Base-by-base conservation (phyloP, 2,113 vertebrate genomes). In the Salvelinus fontinalis region DNA sequence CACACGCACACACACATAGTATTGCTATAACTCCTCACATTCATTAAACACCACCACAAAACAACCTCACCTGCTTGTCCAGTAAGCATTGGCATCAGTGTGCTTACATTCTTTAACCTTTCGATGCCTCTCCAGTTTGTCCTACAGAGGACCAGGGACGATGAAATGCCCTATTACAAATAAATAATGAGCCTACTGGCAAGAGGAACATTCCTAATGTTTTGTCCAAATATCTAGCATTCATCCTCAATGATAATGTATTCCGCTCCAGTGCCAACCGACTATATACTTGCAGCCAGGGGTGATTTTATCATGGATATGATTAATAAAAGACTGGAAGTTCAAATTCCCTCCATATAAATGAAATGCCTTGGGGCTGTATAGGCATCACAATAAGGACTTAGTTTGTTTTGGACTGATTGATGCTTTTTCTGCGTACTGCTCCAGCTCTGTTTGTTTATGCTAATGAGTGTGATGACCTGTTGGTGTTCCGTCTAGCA, bases 391-490 rank as follows among this genome's bases (percentile, higher is more conserved):
- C 80, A 86, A 80, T 82, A 84, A 81, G 77, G 81, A 83, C 79
- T 83, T 81, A 83, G 86, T 88, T 92, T 89, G 88, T 88, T 90
- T 89, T 88, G 67, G 66, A 80, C 80, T 89, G 86, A 89, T 90
- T 88, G 86, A 92, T 91, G 87, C 67, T 51, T 87, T 81, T 82
- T 78, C 83, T 80, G 75, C 80, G 71, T 78, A 67, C 66, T n/a
- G 54, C 79, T 76, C 73, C 85, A 74, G 80, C 84, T 88, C 89
- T 93, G 88, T 92, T 93, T 93, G 87, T 89, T 92, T 91, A 93
- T 93, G 90, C 86, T 93, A 93, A 93, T 92, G 82, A 74, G 12
- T 82, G 75, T 75, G 83, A 89, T 91, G 91, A 93, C 92, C 92
- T 89, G 87, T 88, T 91, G 90, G 88, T 88, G 88, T 85, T 86